Percentiles rank a stretch among this genome's conserved stretches.
These are phyloP conservation scores for Pelodiscus sinensis DNA, from an alignment of 2,113 vertebrate genomes.

Conservation along the genomic window DNA sequence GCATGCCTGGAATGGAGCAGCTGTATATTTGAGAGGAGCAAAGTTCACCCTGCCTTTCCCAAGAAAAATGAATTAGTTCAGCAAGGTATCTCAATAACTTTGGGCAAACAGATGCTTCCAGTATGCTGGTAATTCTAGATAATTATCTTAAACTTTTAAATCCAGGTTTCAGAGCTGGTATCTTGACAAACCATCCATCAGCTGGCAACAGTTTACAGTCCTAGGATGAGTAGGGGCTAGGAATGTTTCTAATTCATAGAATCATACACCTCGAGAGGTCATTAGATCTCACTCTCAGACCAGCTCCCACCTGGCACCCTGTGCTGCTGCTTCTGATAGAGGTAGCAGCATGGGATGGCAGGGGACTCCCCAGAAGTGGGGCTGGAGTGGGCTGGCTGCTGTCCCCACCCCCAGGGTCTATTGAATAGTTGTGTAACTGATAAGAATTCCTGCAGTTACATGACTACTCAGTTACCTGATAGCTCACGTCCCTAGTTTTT, in stretches of 20 bases:
- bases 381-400: no score
- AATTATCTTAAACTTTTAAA: background rate
- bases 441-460: no score
- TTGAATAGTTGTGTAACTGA: no score
- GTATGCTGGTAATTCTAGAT: conserved; percentile 10
- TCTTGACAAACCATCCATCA: conserved; percentile 25
- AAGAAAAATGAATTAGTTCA: background rate
- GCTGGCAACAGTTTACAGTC: background rate
- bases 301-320: no score
- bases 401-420: no score
- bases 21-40: background rate
- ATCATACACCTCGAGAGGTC: no score
- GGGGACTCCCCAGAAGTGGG: no score
- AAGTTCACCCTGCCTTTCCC: background rate
- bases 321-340: no score
- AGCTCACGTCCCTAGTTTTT: no score
- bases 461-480: no score
- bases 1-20: rapidly evolving
- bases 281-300: no score
- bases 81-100: background rate
- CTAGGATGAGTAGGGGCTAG: background rate
- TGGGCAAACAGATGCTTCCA: conserved; percentile 41
- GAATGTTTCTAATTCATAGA: background rate
- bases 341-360: no score
- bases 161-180: conserved; percentile 10